Conservation (phyloP, 2,113 vertebrate species). For the Actenoides lindsayi region DNA sequence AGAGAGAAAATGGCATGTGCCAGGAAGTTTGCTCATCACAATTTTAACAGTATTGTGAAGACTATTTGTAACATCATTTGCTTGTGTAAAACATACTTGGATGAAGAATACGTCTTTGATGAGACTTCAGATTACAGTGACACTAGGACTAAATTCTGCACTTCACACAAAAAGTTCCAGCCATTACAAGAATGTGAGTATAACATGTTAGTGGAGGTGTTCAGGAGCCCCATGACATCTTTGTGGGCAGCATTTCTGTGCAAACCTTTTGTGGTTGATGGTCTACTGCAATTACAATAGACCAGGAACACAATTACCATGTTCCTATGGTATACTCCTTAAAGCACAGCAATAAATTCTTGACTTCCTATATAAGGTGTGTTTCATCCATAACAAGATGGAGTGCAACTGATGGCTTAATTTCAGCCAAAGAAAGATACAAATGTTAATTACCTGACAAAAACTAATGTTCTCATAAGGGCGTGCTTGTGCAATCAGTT, state of each 20-base stretch:
- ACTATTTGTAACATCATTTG: background rate
- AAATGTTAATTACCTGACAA: slow-evolving; percentile 85
- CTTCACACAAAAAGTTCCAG: background rate
- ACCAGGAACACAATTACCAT: background rate
- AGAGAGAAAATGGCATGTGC: background rate
- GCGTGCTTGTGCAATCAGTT: slow-evolving; percentile 84
- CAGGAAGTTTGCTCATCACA: background rate
- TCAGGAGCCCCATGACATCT: background rate
- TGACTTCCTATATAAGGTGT: background rate
- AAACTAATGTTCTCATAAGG: slow-evolving; percentile 87
- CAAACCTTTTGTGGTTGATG: background rate
- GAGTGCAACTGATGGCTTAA: background rate
- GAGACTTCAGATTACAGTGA: background rate
- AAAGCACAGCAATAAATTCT: background rate
- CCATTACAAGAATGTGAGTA: background rate
- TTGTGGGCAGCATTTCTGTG: fast-evolving
- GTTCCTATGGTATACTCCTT: background rate
- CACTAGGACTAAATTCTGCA: background rate
- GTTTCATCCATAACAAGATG: background rate
- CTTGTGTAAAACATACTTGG: background rate
- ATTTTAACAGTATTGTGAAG: background rate
- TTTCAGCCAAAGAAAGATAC: background rate
- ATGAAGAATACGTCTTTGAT: background rate
- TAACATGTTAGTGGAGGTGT: background rate
- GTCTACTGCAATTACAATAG: background rate